Base-by-base conservation (phyloP, 2,888 invertebrate species). In the Macropis europaea region DNA sequence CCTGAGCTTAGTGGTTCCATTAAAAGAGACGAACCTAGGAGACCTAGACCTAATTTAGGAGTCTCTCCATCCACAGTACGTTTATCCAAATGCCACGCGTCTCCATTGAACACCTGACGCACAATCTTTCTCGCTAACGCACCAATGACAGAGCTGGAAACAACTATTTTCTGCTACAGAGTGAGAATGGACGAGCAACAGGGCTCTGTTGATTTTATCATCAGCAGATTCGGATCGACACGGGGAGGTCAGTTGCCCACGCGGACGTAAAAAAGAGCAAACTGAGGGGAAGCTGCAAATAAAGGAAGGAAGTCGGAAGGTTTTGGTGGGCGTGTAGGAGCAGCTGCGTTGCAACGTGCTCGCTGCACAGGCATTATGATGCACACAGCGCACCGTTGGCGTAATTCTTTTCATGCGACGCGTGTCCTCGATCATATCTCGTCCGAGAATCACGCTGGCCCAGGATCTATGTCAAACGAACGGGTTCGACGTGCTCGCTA, bases 361-460 rank as follows among this genome's bases (percentile, higher is more conserved):
- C 60, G 72, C 38, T 52, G 59, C 62, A 60, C 57, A 22, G 26
- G 64, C 68, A 76, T 83, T 73, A 72, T 50, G 63, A 82, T 81
- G 82, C 77, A 52, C 57, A 47, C 48, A 66, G 71, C 61, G 69
- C 56, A 70, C 62, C 64, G 56, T 40, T 59, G 47, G 71, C 66
- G 81, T 84, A 81, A 83, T 82, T 81, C 79, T 76, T 83, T 84
- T 82, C 80, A 80, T 82, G 84, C 79, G 77, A 77, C 83, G 77
- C 83, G 85, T 85, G 84, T 76, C 83, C 80, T 64, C 79, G 86
- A 85, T 86, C 76, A 67, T 73, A 73, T 73, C 73, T 67, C 72
- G 67, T 15, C 45, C 70, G 70, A 60, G 73, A 60, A 38, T 54
- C 73, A 34, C 61, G 52, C 34, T 66, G 67, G 52, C 68, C 66